Evolutionary conservation across 2,113 vertebrate species (phyloP).

Genomic region (Gymnobelideus leadbeateri): DNA sequence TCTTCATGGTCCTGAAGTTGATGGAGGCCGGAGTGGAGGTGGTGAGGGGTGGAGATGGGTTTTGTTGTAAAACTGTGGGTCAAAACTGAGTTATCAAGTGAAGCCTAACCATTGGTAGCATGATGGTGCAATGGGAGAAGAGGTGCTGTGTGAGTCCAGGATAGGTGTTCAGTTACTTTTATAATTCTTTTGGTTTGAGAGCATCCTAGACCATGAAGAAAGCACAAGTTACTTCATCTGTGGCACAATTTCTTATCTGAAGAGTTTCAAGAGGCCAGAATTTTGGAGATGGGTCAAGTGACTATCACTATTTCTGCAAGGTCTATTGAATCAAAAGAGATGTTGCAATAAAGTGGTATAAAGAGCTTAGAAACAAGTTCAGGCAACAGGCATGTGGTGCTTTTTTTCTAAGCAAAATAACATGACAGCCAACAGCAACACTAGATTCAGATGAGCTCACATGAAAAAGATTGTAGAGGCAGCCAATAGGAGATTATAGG

Average conservation of each 20-base stretch:
- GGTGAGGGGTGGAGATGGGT: not conserved
- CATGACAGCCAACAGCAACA: not conserved
- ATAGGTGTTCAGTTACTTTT: not conserved
- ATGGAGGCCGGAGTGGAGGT: no score
- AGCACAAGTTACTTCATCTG: not conserved
- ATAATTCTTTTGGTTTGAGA: not conserved
- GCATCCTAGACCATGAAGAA: not conserved
- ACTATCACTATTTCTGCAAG: not conserved
- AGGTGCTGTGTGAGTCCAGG: not conserved
- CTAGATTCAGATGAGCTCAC: not conserved
- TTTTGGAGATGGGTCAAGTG: not conserved
- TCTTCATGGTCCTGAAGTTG: not conserved
- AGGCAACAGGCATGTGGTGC: not conserved
- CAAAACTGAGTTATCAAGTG: not conserved
- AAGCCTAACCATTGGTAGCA: not conserved
- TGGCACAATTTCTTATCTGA: not conserved
- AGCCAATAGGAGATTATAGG: not conserved
- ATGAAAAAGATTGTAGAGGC: not conserved
- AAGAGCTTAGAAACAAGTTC: not conserved
- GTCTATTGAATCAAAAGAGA: not conserved
- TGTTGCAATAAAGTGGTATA: not conserved
- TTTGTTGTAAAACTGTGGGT: not conserved
- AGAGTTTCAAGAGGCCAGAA: not conserved
- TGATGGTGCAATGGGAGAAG: not conserved
- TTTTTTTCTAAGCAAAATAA: not conserved